Base-by-base conservation (phyloP, 2,888 invertebrate species). In the Petrolisthes cinctipes region DNA sequence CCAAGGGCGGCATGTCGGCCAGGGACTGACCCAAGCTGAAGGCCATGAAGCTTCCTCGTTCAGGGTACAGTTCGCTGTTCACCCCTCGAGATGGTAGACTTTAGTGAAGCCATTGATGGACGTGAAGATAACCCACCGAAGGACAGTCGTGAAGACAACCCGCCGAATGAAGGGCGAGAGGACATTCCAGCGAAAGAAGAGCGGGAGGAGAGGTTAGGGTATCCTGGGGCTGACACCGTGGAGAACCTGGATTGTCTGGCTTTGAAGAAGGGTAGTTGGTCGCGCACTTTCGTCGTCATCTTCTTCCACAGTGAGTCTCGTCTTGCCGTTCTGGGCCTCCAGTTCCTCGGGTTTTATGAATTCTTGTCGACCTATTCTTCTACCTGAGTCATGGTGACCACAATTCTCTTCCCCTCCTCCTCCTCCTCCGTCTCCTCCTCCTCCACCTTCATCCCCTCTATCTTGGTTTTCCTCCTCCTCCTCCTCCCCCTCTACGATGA, bases 41-140 rank as follows among this genome's bases (percentile, higher is more conserved):
- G 85, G 89, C 90, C 5, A 90, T 78, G 84, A 86, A 86, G 80
- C 89, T 89, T 6, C 89, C 90, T 73, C 88, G 79, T 37, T 90
- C 90, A n/a, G 90, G 90, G 79, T 90, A 88, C 51, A 90, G 86
- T 83, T 90, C 90, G 56, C 82, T 84, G 86, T 90, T 86, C 37
- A 90, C 89, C 82, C 82, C 86, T 80, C n/a, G 89, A 86, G 17
- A 90, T 81, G 37, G 89, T 90, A 11, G 88, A 88, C 9, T 82
- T 83, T 1, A 90, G 84, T 23, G 90, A 90, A 20, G 81, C 90
- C 86, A 90, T 89, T 7, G 90, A 90, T 37, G 90, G 89, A 66
- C 90, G 54, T 20, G 89, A 89, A 37, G 86, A 68, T 11, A 89
- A 20, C n/a, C 85, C 85, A 1, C 71, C 85, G 56, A 85, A 76